These are phyloP conservation scores for Pristionchus exspectatus DNA, from an alignment of 2,888 invertebrate species.

Conservation along the genomic window DNA sequence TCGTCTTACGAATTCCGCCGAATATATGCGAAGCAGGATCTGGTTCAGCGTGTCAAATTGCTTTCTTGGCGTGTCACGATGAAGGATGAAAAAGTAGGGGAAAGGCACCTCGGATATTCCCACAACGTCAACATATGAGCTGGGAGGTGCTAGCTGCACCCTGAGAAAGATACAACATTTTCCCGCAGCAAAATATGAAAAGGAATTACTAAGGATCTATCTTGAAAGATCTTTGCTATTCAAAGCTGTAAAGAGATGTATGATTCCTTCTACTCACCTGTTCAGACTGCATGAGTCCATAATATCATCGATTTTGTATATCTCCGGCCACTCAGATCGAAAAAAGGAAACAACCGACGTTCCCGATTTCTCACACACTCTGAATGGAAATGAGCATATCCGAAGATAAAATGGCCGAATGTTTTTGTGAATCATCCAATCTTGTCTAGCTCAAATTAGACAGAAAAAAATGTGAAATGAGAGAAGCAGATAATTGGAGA, in stretches of 20 bases:
- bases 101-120: constrained; percentile 39
- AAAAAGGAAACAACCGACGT: constrained; percentile 25
- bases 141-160: not conserved
- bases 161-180: not conserved
- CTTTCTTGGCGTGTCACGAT: not conserved
- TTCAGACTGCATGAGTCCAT: constrained; percentile 12
- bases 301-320: not conserved
- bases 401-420: not conserved
- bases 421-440: not conserved
- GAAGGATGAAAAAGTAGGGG: constrained; percentile 36
- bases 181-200: not conserved
- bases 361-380: not conserved
- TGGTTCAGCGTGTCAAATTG: constrained; percentile 37
- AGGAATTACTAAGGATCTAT: no score
- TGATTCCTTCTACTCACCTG: not conserved
- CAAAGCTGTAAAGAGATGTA: not conserved
- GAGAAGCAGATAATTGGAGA: not conserved
- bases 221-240: not conserved
- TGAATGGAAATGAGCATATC: not conserved
- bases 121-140: constrained; percentile 19
- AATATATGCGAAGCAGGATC: constrained; percentile 31
- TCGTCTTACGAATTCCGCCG: constrained; percentile 28
- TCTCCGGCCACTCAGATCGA: constrained; percentile 33
- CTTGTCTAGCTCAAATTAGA: not conserved
- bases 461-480: not conserved